These are phyloP conservation scores for Parnassius orleans DNA, from an alignment of 2,888 invertebrate genomes.

Conservation along the genomic window DNA sequence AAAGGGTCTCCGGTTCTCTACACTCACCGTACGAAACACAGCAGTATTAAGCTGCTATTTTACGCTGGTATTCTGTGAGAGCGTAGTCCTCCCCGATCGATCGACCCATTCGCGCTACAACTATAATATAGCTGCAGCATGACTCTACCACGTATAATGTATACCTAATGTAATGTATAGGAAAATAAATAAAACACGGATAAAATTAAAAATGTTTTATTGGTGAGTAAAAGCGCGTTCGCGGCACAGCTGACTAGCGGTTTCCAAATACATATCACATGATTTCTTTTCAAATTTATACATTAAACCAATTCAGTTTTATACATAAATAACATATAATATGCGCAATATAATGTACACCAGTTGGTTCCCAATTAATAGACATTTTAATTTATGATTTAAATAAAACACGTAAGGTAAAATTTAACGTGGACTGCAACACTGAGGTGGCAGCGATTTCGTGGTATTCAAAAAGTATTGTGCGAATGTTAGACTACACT, in stretches of 20 bases:
- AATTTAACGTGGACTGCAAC: conserved; percentile 16
- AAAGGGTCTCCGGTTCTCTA: too few relatives aligned
- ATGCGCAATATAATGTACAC: conserved; percentile 12
- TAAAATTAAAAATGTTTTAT: conserved; percentile 65
- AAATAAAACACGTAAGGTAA: conserved; percentile 32
- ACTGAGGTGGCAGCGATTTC: conserved; percentile 19
- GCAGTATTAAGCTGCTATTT: too few relatives aligned
- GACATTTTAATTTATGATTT: conserved; percentile 18
- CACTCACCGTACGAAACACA: too few relatives aligned
- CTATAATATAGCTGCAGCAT: too few relatives aligned
- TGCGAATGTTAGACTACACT: conserved; percentile 67
- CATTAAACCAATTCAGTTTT: conserved; percentile 35
- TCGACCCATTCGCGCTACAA: too few relatives aligned
- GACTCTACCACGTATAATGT: too few relatives aligned
- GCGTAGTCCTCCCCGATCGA: too few relatives aligned
- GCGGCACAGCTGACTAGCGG: conserved; percentile 79
- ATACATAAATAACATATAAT: conserved; percentile 32
- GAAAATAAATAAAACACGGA: conserved; percentile 37
- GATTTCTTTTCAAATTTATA: conserved; percentile 49
- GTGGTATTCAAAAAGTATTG: conserved; percentile 55
- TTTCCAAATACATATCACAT: conserved; percentile 72
- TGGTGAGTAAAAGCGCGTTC: conserved; percentile 78
- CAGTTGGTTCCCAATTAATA: conserved; percentile 4
- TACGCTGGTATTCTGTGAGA: too few relatives aligned
- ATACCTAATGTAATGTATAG: too few relatives aligned